phyloP scores from a whole-genome alignment of 1,140 invertebrate species.

The Neodiprion fabricii region DNA sequence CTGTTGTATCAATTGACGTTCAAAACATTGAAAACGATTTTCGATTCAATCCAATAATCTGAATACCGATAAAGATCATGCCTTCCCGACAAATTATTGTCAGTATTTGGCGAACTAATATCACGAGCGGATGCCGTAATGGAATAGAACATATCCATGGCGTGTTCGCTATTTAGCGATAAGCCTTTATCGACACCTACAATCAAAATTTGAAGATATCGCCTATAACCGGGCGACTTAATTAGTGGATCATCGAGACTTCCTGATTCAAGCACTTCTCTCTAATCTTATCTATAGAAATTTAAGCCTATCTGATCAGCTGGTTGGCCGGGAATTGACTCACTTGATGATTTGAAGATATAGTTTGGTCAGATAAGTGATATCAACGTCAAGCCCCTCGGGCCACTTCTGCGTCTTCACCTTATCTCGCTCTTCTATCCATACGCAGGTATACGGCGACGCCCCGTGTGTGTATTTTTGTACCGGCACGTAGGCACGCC shows the following conservation, averaged over 20 bases:
- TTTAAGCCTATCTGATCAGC: background rate
- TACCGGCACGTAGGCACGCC: too few species aligned
- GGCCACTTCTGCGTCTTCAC: background rate
- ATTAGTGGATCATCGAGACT: conserved; percentile 10
- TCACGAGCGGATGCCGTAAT: too few species aligned
- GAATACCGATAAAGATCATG: too few species aligned
- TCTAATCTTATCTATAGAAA: conserved; percentile 8
- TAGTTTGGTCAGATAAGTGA: conserved; percentile 1
- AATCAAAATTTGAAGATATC: conserved; percentile 1
- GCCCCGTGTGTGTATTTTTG: too few species aligned
- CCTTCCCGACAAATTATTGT: too few species aligned
- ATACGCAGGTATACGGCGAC: too few species aligned
- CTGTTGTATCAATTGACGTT: too few species aligned
- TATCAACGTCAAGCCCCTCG: conserved; percentile 2
- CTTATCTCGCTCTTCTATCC: background rate
- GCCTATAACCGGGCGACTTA: background rate
- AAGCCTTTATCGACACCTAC: background rate
- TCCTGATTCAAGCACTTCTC: conserved; percentile 14
- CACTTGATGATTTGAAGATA: background rate
- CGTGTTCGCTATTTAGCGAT: background rate
- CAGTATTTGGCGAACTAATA: too few species aligned
- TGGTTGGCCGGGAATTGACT: background rate
- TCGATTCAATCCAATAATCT: too few species aligned
- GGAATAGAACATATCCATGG: too few species aligned
- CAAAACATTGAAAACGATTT: too few species aligned